Percentiles rank a stretch among this genome's conserved stretches.
Evolutionary conservation across 2,113 vertebrate genomes (phyloP).

Genomic region (Sylvia atricapilla): DNA sequence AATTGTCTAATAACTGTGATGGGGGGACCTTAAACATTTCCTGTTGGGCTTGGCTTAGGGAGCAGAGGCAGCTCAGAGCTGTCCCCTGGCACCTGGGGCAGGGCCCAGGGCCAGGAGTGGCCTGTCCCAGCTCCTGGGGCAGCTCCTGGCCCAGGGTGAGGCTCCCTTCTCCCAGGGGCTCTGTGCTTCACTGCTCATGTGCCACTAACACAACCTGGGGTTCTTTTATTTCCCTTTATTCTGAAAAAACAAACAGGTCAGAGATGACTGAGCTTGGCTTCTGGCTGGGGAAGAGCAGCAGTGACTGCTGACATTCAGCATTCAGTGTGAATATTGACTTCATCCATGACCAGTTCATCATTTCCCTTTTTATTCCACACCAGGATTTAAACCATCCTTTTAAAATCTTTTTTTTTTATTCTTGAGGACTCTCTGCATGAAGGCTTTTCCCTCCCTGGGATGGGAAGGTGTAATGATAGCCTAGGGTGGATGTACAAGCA

Average conservation of each 20-base stretch:
- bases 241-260: not conserved
- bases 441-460: not conserved
- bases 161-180: not conserved
- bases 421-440: not conserved
- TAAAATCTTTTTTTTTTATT: not conserved
- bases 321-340: not conserved
- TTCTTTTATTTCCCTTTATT: not conserved
- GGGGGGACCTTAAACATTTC: not conserved
- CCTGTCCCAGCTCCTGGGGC: not conserved
- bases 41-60: not conserved
- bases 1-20: accelerated
- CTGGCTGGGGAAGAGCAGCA: not conserved
- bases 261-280: not conserved
- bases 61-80: not conserved
- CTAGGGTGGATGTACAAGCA: constrained; percentile 23
- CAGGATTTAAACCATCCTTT: not conserved
- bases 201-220: not conserved
- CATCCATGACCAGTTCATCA: not conserved
- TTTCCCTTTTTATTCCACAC: not conserved
- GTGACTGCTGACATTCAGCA: too few relatives aligned
- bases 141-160: not conserved
- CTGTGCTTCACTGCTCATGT: not conserved
- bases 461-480: not conserved
- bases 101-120: not conserved
- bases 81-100: not conserved